Conservation (phyloP, 2,113 vertebrate genomes). For the Ciconia stormi region DNA sequence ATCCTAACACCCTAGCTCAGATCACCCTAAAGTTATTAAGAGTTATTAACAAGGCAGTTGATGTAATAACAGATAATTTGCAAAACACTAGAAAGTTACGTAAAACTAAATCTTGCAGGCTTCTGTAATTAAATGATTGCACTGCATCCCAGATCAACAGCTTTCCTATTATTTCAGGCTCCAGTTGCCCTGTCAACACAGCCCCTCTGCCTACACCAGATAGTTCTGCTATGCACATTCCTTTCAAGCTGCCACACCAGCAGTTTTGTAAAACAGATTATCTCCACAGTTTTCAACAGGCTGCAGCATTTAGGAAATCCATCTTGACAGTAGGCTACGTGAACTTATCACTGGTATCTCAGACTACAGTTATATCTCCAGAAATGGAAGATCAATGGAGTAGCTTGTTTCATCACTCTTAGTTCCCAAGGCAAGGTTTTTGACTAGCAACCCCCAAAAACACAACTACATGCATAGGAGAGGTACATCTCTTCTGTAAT, state of each 20-base stretch:
- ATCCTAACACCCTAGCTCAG: not conserved
- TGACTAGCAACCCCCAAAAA: not conserved
- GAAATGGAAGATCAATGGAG: not conserved
- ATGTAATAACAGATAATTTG: not conserved
- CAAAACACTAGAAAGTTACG: not conserved
- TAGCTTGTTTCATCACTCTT: not conserved
- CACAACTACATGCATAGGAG: not conserved
- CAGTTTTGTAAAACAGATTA: not conserved
- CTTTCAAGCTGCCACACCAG: not conserved
- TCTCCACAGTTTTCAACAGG: not conserved
- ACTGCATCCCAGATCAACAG: not conserved
- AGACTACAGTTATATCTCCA: not conserved
- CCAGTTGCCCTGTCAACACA: not conserved
- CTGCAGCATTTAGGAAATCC: not conserved
- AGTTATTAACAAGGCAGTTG: not conserved
- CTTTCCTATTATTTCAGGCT: not conserved
- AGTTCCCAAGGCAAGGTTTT: not conserved
- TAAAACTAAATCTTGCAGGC: not conserved
- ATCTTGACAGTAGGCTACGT: not conserved
- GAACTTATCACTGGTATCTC: not conserved
- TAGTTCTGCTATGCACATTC: not conserved
- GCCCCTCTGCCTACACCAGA: not conserved
- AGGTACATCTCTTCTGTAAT: not conserved
- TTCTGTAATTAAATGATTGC: not conserved
- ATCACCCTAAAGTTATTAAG: not conserved